Evolutionary conservation across 1,140 invertebrate species (phyloP).

Genomic region (Harpegnathos saltator): DNA sequence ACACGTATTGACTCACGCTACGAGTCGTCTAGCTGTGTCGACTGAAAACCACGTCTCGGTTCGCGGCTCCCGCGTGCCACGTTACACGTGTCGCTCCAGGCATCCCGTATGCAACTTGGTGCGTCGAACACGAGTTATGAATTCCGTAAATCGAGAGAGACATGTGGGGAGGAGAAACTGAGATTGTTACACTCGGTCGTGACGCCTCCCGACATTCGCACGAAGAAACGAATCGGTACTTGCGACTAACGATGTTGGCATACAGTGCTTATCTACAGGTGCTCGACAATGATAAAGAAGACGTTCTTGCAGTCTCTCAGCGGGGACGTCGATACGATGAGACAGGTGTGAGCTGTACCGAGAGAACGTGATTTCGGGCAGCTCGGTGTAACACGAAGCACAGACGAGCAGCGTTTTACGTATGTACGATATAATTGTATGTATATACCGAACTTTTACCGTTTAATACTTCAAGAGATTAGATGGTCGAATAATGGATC

Average conservation of each 20-base stretch:
- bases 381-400: conserved; percentile 5
- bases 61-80: conserved; percentile 12
- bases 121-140: conserved; percentile 1
- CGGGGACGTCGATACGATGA: not conserved
- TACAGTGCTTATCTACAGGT: conserved; percentile 16
- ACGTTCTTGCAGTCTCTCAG: conserved; percentile 19
- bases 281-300: conserved; percentile 6
- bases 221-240: conserved; percentile 31
- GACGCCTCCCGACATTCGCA: conserved; percentile 14
- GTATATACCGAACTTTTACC: conserved; percentile 37
- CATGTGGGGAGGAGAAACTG: not conserved
- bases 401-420: conserved; percentile 19
- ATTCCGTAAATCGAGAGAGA: not conserved
- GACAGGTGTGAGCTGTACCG: not conserved
- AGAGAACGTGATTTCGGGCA: conserved; percentile 37
- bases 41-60: conserved; percentile 4
- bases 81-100: not conserved
- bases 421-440: conserved; percentile 29
- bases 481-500: conserved; percentile 38
- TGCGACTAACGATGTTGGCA: conserved; percentile 18
- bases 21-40: conserved; percentile 46
- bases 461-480: conserved; percentile 35
- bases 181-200: not conserved
- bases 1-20: conserved; percentile 77
- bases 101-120: conserved; percentile 6